Conservation (phyloP, 2,797 vertebrate species). For the Parotocinclus haroldoi region DNA sequence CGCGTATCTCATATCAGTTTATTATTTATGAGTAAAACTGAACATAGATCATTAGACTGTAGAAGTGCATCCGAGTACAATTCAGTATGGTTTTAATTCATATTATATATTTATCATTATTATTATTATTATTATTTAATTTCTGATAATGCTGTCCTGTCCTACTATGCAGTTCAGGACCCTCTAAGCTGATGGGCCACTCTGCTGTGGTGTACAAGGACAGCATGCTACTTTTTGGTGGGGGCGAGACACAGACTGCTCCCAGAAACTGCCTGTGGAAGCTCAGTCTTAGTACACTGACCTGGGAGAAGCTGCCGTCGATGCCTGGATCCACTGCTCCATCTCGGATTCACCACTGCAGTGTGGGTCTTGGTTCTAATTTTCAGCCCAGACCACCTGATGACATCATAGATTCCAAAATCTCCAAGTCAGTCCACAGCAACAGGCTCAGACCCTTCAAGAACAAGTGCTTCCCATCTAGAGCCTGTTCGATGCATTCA, state of each 20-base stretch:
- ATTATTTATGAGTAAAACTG: too few relatives aligned
- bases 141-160: background rate
- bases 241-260: constrained; percentile 66
- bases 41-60: too few relatives aligned
- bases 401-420: background rate
- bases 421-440: constrained; percentile 25
- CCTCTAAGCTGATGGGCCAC: constrained; percentile 78
- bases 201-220: constrained; percentile 73
- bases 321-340: constrained; percentile 58
- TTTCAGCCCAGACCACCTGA: constrained; percentile 54
- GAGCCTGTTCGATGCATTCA: constrained; percentile 43
- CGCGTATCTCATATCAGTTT: too few relatives aligned
- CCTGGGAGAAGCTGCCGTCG: constrained; percentile 69
- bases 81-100: too few relatives aligned
- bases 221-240: constrained; percentile 81
- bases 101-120: too few relatives aligned
- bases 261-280: constrained; percentile 73
- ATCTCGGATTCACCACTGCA: constrained; percentile 77
- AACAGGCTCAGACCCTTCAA: constrained; percentile 51
- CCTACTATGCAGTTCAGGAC: constrained; percentile 71
- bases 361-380: constrained; percentile 66
- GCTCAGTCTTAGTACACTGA: constrained; percentile 67
- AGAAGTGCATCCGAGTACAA: too few relatives aligned
- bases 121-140: too few relatives aligned
- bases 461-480: constrained; percentile 66